Percentiles rank a stretch among this genome's conserved stretches.
These are phyloP conservation scores for Stenopsyche tienmushanensis DNA, from an alignment of 1,140 invertebrate species.

Conservation along the genomic window DNA sequence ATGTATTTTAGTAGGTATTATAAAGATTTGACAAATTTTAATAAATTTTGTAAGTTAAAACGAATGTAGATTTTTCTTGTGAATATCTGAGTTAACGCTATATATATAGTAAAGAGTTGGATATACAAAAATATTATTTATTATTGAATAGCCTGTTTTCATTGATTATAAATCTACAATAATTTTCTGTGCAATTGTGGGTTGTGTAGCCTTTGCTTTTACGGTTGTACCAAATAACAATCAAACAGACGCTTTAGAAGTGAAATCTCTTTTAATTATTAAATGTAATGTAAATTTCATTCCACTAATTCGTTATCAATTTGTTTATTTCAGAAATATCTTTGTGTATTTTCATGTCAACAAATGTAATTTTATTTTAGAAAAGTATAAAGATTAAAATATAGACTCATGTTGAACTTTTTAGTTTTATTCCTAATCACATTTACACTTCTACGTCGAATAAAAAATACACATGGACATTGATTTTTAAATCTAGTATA, in stretches of 20 bases:
- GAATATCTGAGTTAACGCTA: no score
- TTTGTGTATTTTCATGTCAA: constrained; percentile 37
- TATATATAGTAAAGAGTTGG: no score
- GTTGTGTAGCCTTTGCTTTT: constrained; percentile 6
- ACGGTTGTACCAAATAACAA: not conserved
- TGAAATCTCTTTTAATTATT: not conserved
- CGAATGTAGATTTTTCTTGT: no score
- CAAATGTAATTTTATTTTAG: constrained; percentile 37
- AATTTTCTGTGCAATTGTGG: constrained; percentile 10
- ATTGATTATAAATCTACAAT: not conserved
- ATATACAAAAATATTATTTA: no score
- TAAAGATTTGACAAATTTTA: no score
- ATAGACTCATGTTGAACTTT: constrained; percentile 33
- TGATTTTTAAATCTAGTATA: not conserved
- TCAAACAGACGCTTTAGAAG: not conserved
- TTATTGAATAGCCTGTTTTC: not conserved
- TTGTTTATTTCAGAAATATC: constrained; percentile 29
- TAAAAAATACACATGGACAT: not conserved
- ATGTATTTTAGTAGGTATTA: no score
- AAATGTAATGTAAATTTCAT: constrained; percentile 31
- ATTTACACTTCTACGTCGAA: constrained; percentile 2
- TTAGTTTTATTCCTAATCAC: not conserved
- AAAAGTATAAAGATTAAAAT: constrained; percentile 32
- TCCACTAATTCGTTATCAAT: constrained; percentile 34
- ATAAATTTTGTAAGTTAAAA: no score